A percentile compares a stretch with the other conserved stretches of the same genome.
phyloP scores from a whole-genome alignment of 2,113 vertebrate species.

The Pleuronectes platessa region DNA sequence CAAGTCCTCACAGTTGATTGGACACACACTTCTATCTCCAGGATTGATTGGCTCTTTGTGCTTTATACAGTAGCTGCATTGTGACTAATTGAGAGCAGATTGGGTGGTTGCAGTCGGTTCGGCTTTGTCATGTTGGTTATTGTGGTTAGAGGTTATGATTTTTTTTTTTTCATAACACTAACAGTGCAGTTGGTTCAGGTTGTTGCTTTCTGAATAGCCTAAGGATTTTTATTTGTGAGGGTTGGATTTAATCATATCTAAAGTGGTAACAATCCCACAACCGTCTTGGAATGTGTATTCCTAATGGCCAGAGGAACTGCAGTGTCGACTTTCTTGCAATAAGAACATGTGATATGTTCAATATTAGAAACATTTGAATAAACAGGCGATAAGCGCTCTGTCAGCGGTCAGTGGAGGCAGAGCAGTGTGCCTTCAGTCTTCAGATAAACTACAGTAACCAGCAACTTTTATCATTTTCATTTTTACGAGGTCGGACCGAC shows the following conservation, averaged over 20 bases:
- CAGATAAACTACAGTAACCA: too few relatives aligned
- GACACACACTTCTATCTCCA: conserved; percentile 1
- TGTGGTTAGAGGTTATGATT: neutral
- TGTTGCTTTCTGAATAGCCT: neutral
- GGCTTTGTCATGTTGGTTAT: neutral
- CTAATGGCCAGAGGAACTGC: too few relatives aligned
- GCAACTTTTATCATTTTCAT: too few relatives aligned
- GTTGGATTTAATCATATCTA: neutral
- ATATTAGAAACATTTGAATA: too few relatives aligned
- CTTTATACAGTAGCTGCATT: conserved; percentile 2
- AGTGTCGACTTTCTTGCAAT: too few relatives aligned
- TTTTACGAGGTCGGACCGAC: too few relatives aligned
- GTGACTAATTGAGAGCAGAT: conserved; percentile 13
- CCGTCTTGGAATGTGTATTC: neutral
- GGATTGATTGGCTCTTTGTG: conserved; percentile 40
- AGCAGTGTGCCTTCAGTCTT: too few relatives aligned
- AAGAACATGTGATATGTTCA: too few relatives aligned
- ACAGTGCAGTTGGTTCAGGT: neutral
- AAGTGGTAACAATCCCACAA: neutral
- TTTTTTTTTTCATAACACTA: neutral
- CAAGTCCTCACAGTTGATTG: conserved; percentile 44
- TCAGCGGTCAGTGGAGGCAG: too few relatives aligned
- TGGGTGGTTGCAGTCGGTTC: conserved; percentile 2
- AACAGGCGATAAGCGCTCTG: too few relatives aligned
- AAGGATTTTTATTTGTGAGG: neutral